phyloP scores from a whole-genome alignment of 1,140 invertebrate species.

The Drosophila athabasca region DNA sequence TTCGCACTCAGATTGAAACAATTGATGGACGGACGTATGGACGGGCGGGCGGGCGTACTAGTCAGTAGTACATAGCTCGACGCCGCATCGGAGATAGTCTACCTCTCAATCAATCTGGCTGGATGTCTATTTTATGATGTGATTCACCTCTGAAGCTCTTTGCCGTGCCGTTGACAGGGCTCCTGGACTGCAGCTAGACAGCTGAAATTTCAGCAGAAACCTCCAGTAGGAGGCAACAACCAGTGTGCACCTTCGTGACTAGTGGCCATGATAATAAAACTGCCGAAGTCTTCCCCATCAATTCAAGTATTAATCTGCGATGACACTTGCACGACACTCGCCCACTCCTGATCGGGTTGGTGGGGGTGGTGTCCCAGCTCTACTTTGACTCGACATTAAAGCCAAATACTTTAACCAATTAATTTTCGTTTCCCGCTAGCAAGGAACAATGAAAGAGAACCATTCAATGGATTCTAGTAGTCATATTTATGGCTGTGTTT shows the following conservation, averaged over 20 bases:
- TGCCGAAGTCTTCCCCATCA: slow-evolving; percentile 28
- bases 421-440: slow-evolving; percentile 8
- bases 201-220: slow-evolving; percentile 4
- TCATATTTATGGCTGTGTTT: slow-evolving; percentile 56
- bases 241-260: slow-evolving; percentile 16
- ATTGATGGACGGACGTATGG: slow-evolving; percentile 40
- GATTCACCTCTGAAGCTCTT: slow-evolving; percentile 7
- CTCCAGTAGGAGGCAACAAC: slow-evolving; percentile 1
- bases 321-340: slow-evolving; percentile 46
- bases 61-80: slow-evolving; percentile 7
- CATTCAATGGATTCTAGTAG: slow-evolving; percentile 54
- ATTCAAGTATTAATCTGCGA: slow-evolving; percentile 42
- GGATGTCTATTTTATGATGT: slow-evolving; percentile 18
- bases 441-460: slow-evolving; percentile 34
- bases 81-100: slow-evolving; percentile 1
- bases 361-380: not conserved
- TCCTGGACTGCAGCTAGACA: not conserved
- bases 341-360: too few relatives aligned
- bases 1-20: slow-evolving; percentile 59
- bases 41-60: slow-evolving; percentile 12
- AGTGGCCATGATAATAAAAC: slow-evolving; percentile 40
- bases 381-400: slow-evolving; percentile 36
- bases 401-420: slow-evolving; percentile 52
- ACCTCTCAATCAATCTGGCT: slow-evolving; percentile 18
- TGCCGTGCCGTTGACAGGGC: slow-evolving; percentile 18